phyloP scores from a whole-genome alignment of 2,888 invertebrate genomes.

The Tanypteryx hageni region DNA sequence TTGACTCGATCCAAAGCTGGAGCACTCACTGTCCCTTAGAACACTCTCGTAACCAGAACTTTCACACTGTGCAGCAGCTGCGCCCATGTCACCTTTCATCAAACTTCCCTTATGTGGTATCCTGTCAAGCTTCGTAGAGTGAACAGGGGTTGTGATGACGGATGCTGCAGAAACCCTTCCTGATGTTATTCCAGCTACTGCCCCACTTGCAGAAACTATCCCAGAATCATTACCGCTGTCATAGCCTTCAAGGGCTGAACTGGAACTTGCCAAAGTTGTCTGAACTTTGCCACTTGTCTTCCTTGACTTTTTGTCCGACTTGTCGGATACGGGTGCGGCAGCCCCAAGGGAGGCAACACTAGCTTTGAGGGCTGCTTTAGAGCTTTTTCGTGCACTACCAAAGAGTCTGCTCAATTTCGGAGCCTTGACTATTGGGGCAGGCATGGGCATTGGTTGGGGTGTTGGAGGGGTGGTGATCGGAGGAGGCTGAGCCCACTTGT shows the following conservation, averaged over 20 bases:
- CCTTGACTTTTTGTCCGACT: slow-evolving; percentile 62
- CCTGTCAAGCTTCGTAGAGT: slow-evolving; percentile 46
- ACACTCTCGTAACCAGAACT: slow-evolving; percentile 94
- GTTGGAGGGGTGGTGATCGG: slow-evolving; percentile 69
- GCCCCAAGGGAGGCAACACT: slow-evolving; percentile 29
- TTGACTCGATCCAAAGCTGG: slow-evolving; percentile 85
- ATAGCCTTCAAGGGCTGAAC: slow-evolving; percentile 81
- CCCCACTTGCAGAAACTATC: slow-evolving; percentile 61
- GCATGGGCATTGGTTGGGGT: slow-evolving; percentile 72
- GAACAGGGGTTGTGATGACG: not conserved
- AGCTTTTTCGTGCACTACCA: slow-evolving; percentile 66
- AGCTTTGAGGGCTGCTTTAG: slow-evolving; percentile 59
- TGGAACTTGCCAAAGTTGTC: slow-evolving; percentile 53
- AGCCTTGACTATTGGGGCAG: slow-evolving; percentile 72
- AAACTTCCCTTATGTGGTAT: slow-evolving; percentile 63
- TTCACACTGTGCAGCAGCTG: slow-evolving; percentile 86
- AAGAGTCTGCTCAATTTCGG: slow-evolving; percentile 67
- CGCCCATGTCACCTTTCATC: slow-evolving; percentile 74
- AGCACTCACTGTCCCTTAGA: slow-evolving; percentile 91
- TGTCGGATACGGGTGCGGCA: slow-evolving; percentile 38
- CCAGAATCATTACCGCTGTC: slow-evolving; percentile 90
- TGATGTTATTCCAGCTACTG: slow-evolving; percentile 82
- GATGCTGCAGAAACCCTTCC: slow-evolving; percentile 84
- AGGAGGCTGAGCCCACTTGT: slow-evolving; percentile 66
- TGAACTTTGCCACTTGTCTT: slow-evolving; percentile 54